phyloP scores from a whole-genome alignment of 1,140 invertebrate species.

The Leguminivora glycinivorella region DNA sequence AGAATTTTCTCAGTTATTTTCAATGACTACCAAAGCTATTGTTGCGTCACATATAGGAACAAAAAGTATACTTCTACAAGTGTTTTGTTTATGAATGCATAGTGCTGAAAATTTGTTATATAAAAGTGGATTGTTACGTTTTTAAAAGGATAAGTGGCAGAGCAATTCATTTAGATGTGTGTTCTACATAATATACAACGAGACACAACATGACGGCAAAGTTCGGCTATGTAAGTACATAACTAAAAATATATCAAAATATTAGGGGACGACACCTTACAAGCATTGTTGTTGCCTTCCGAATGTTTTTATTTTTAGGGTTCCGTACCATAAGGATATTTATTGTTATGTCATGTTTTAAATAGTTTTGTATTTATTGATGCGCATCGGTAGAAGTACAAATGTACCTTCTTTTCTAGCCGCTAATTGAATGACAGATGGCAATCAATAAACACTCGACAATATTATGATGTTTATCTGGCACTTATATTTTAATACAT shows the following conservation, averaged over 20 bases:
- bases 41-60: constrained; percentile 55
- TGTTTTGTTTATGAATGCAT: constrained; percentile 69
- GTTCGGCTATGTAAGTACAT: constrained; percentile 78
- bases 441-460: constrained; percentile 3
- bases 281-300: too few species aligned
- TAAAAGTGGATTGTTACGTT: constrained; percentile 76
- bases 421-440: not conserved
- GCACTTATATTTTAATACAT: constrained; percentile 20
- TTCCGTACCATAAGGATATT: not conserved
- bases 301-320: too few species aligned
- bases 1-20: constrained; percentile 61
- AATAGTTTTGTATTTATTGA: too few species aligned
- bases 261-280: too few species aligned
- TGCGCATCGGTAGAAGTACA: not conserved
- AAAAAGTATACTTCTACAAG: constrained; percentile 70
- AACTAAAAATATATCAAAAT: too few species aligned
- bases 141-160: constrained; percentile 66
- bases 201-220: constrained; percentile 80
- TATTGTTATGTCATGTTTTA: not conserved
- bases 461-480: constrained; percentile 15
- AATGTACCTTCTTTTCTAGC: constrained; percentile 2
- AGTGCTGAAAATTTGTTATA: constrained; percentile 71
- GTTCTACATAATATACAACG: constrained; percentile 77
- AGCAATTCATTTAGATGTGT: constrained; percentile 76
- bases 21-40: constrained; percentile 72